Evolutionary conservation across 2,888 invertebrate genomes (phyloP).

Genomic region (Drosophila pseudotalamancana): DNA sequence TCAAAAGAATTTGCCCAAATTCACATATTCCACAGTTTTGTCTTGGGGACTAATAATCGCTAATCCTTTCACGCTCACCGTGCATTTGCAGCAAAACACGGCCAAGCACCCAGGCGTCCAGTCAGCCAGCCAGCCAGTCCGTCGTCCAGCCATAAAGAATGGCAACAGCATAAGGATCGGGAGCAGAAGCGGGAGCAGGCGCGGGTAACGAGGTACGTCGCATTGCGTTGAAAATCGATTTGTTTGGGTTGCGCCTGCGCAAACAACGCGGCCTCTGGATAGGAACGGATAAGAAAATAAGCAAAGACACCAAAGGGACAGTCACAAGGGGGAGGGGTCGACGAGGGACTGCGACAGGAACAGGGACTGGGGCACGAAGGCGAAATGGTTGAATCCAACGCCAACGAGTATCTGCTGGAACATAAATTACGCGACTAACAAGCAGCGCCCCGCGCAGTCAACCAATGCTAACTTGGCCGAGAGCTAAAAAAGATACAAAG

Average conservation of each 20-base stretch:
- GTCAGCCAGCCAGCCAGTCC: slow-evolving; percentile 22
- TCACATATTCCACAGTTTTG: slow-evolving; percentile 37
- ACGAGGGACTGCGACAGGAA: neutral
- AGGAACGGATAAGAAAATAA: slow-evolving; percentile 79
- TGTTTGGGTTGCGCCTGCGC: slow-evolving; percentile 84
- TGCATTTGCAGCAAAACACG: slow-evolving; percentile 56
- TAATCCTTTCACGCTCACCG: slow-evolving; percentile 83
- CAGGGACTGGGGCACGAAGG: slow-evolving; percentile 20
- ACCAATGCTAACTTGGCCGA: slow-evolving; percentile 48
- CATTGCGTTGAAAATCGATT: slow-evolving; percentile 83
- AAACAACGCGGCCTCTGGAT: slow-evolving; percentile 79
- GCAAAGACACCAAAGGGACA: slow-evolving; percentile 69
- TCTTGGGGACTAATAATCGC: slow-evolving; percentile 73
- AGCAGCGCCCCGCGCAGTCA: slow-evolving; percentile 75
- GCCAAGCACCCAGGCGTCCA: neutral
- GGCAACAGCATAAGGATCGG: slow-evolving; percentile 8
- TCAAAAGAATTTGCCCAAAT: neutral
- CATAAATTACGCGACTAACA: slow-evolving; percentile 84
- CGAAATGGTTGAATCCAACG: slow-evolving; percentile 63
- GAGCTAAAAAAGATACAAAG: slow-evolving; percentile 69
- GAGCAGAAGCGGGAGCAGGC: slow-evolving; percentile 13
- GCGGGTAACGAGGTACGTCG: slow-evolving; percentile 58
- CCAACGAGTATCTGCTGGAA: slow-evolving; percentile 82
- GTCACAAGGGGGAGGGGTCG: neutral
- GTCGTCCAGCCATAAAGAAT: slow-evolving; percentile 30